A percentile compares a stretch with the other conserved stretches of the same genome.
Evolutionary conservation across 1,140 invertebrate species (phyloP).

Genomic region (Oryzaephilus surinamensis): DNA sequence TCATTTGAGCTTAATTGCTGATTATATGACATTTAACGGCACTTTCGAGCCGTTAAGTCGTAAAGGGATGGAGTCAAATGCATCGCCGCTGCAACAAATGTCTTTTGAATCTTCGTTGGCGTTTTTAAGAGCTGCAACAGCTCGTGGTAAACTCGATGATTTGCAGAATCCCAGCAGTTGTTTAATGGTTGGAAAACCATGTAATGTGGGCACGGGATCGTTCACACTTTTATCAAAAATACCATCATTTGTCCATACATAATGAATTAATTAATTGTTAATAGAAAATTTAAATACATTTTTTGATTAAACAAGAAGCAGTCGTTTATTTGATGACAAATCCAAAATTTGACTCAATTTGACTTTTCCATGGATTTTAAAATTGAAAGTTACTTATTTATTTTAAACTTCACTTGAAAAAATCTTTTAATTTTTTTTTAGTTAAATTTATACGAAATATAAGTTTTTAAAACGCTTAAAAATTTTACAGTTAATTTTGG

Average conservation of each 20-base stretch:
- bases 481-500: too few species aligned
- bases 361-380: too few species aligned
- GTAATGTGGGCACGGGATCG: conserved; percentile 73
- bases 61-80: conserved; percentile 73
- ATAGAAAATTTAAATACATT: background rate
- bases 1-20: conserved; percentile 86
- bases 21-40: conserved; percentile 97
- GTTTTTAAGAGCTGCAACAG: conserved; percentile 75
- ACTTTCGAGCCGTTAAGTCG: conserved; percentile 81
- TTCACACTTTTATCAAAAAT: conserved; percentile 43
- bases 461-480: too few species aligned
- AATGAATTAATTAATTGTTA: background rate
- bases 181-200: conserved; percentile 76
- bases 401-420: too few species aligned
- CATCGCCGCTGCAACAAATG: conserved; percentile 95
- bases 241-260: background rate
- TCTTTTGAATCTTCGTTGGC: conserved; percentile 88
- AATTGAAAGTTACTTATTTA: too few species aligned
- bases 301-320: background rate
- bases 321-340: too few species aligned
- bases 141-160: conserved; percentile 60
- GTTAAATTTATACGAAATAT: too few species aligned
- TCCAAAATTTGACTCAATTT: too few species aligned
- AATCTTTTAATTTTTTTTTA: too few species aligned
- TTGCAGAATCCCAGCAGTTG: conserved; percentile 81